These are phyloP conservation scores for Eupithecia centaureata DNA, from an alignment of 2,888 invertebrate genomes.

Conservation along the genomic window DNA sequence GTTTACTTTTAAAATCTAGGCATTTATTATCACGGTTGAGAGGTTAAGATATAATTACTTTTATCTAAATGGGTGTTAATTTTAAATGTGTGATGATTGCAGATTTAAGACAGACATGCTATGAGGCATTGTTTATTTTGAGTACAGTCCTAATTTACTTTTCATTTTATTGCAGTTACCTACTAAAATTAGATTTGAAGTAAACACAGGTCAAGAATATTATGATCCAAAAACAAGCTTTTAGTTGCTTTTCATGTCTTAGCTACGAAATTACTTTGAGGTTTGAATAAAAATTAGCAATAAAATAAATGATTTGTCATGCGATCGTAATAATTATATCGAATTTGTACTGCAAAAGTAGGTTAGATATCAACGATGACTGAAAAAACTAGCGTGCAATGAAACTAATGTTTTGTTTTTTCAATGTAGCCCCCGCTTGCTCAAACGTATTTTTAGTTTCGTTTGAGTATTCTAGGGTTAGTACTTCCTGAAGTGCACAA, in stretches of 20 bases:
- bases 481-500: background rate
- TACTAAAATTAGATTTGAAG: background rate
- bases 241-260: background rate
- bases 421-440: no score
- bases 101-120: background rate
- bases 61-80: slow-evolving; percentile 38
- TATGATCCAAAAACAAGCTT: background rate
- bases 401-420: background rate
- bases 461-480: no score
- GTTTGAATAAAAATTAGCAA: background rate
- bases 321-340: background rate
- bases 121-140: background rate
- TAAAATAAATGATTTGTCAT: background rate
- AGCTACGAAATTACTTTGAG: background rate
- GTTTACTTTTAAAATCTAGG: slow-evolving; percentile 51
- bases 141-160: background rate
- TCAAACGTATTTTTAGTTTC: no score
- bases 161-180: background rate
- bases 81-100: slow-evolving; percentile 20
- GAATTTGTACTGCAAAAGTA: background rate
- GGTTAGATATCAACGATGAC: background rate
- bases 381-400: slow-evolving; percentile 1
- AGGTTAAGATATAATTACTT: slow-evolving; percentile 41
- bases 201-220: background rate
- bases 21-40: slow-evolving; percentile 42